A percentile compares a stretch with the other conserved stretches of the same genome.
phyloP scores from a whole-genome alignment of 2,113 vertebrate species.

The Prionailurus viverrinus region DNA sequence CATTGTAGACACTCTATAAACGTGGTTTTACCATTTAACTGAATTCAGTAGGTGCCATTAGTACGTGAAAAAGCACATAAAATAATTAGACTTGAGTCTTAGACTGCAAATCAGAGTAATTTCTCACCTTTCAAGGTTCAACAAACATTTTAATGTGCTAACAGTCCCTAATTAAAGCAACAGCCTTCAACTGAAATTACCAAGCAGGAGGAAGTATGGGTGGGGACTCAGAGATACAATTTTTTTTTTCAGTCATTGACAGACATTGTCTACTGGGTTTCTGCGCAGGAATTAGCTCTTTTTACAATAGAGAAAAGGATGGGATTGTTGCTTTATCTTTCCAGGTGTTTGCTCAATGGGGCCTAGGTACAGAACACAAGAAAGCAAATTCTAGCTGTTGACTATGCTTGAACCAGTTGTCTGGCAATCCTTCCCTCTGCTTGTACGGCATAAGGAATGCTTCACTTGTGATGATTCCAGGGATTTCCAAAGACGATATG shows the following conservation, averaged over 20 bases:
- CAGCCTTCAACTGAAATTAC: slow-evolving; percentile 34
- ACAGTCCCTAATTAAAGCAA: slow-evolving; percentile 53
- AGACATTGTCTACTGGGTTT: background rate
- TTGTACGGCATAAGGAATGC: background rate
- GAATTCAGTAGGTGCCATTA: slow-evolving; percentile 12
- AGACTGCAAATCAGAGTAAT: slow-evolving; percentile 15
- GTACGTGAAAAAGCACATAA: background rate
- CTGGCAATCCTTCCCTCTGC: background rate
- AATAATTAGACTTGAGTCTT: slow-evolving; percentile 44
- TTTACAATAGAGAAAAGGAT: background rate
- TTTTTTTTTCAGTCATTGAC: background rate
- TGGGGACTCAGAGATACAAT: background rate
- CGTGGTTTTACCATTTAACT: background rate
- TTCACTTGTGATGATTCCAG: background rate
- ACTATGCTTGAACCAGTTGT: background rate
- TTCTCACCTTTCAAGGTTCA: slow-evolving; percentile 54
- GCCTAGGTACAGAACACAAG: background rate
- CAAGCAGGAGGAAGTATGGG: background rate
- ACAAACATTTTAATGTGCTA: slow-evolving; percentile 56
- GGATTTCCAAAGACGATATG: background rate
- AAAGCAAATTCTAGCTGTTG: background rate
- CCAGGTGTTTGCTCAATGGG: slow-evolving; percentile 36
- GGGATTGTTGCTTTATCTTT: background rate
- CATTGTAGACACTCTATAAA: background rate
- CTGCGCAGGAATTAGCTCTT: slow-evolving; percentile 4